Base-by-base conservation (phyloP, 92 coral and sea anemone genomes). In the Anthopleura xanthogrammica region DNA sequence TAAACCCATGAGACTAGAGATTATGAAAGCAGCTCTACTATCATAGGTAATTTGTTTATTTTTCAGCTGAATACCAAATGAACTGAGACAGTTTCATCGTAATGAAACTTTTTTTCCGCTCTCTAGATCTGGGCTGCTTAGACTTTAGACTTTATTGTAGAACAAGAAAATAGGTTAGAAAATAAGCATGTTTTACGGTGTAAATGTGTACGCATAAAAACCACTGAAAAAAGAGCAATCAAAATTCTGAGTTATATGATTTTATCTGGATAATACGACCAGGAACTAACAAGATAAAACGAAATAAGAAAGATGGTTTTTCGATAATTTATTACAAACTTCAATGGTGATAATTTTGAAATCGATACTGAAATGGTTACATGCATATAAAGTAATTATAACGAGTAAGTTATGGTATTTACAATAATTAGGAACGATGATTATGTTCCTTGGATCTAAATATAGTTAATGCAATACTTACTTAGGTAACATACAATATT, bases 61-160 rank as follows among this genome's bases (percentile, higher is more conserved):
- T 54, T 54, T 11, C 58, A 78, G 22, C 3, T 6, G 70, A 62
- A n/a, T 62, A n/a, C 13, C 70, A 62, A 62, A 29, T 20, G 23
- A 60, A 62, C 81, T 62, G 52, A 57, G 39, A 41, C 78, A 10
- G 64, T 11, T 78, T 36, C 64, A 78, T 78, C 58, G 23, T 60
- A 78, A 22, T 4, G 42, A 52, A 43, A 62, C 39, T 62, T 62
- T 62, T 20, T 62, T 46, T 3, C 7, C 70, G 29, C 10, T 62
- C 19, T 62, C 70, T 5, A 29, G 36, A 29, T 29, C 13, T 62
- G 50, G 4, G 50, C 50, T 62, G 5, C 24, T 19, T n/a, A n/a
- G n/a, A n/a, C n/a, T n/a, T n/a, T n/a, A n/a, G n/a, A n/a, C n/a
- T n/a, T n/a, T 20, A 20, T 62, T 62, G 29, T 7, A 4, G 7